Evolutionary conservation across 2,888 invertebrate species (phyloP), one percentile per base, ranked within the genome.

Genomic region (Aethes cnicana): DNA sequence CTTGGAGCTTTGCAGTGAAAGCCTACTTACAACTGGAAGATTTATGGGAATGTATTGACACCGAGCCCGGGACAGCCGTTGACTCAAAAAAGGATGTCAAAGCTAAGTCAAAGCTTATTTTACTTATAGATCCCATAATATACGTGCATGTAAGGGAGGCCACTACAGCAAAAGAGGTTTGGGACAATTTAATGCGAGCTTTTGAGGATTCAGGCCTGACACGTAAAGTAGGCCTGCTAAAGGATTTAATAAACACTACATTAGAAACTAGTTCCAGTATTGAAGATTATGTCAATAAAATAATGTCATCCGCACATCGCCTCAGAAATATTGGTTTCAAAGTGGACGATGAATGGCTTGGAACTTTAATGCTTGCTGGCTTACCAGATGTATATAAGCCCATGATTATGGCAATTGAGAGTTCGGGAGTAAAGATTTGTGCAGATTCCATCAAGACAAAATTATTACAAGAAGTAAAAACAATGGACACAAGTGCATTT

Each of bases 81-180:
- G 37, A 37, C 5, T 3, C 23, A 3, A 37, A 37, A 23, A 11
- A 14, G 8, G 28, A 28, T 21, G 8, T 11, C 2, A 48, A 48
- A 14, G 47, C 47, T 5, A 47, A 47, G 16, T 20, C 32, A 7
- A 48, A 33, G 11, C 4, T 48, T 8, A 49, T 49, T 23, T n/a
- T 49, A 2, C 17, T 49, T 11, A 7, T 49, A 1, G 26, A 42
- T 18, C 49, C 49, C 1, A 23, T 18, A 8, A 49, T 25, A 8
- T 49, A 49, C 16, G 25, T 42, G 5, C 49, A 42, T 17, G 11
- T 47, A 9, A 20, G 20, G 32, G 47, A 47, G 8, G 37, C 30
- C 4, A 21, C 5, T 7, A 47, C 39, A 2, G 39, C 47, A 5
- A 47, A 47, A 32, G 47, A 32, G 14, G 47, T 47, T 6, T 47